Percentiles rank a stretch among this genome's conserved stretches.
Evolutionary conservation across 1,140 invertebrate species (phyloP).

Genomic region (Trichoplusia ni): DNA sequence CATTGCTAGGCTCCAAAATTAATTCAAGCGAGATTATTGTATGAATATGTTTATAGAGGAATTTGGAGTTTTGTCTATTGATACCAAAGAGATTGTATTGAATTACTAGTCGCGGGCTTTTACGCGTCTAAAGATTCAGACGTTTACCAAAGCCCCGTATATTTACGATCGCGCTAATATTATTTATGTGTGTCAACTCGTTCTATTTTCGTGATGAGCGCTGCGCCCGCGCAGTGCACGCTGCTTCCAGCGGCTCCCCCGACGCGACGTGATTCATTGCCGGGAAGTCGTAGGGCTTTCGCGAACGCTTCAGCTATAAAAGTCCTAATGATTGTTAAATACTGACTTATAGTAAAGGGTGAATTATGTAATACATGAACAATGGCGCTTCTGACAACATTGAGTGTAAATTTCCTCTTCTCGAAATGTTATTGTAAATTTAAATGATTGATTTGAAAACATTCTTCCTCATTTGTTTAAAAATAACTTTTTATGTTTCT

Average conservation of each 20-base stretch:
- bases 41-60: too few relatives aligned
- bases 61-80: too few relatives aligned
- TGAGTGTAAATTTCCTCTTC: too few relatives aligned
- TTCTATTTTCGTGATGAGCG: constrained; percentile 65
- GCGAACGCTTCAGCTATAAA: not conserved
- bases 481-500: too few relatives aligned
- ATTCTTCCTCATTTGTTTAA: too few relatives aligned
- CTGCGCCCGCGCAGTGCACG: constrained; percentile 46
- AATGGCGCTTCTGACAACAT: too few relatives aligned
- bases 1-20: not conserved
- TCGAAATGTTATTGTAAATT: too few relatives aligned
- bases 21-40: too few relatives aligned
- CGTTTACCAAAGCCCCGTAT: constrained; percentile 46
- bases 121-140: constrained; percentile 45
- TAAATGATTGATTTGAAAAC: too few relatives aligned
- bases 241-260: not conserved
- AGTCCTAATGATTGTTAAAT: not conserved
- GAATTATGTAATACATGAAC: too few relatives aligned
- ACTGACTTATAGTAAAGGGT: not conserved
- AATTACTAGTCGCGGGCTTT: too few relatives aligned
- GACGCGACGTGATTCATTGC: constrained; percentile 50
- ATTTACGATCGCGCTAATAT: constrained; percentile 69
- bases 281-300: constrained; percentile 52
- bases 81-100: too few relatives aligned
- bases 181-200: constrained; percentile 77